Evolutionary conservation across 2,888 invertebrate genomes (phyloP).

Genomic region (Ennomos erosarius): DNA sequence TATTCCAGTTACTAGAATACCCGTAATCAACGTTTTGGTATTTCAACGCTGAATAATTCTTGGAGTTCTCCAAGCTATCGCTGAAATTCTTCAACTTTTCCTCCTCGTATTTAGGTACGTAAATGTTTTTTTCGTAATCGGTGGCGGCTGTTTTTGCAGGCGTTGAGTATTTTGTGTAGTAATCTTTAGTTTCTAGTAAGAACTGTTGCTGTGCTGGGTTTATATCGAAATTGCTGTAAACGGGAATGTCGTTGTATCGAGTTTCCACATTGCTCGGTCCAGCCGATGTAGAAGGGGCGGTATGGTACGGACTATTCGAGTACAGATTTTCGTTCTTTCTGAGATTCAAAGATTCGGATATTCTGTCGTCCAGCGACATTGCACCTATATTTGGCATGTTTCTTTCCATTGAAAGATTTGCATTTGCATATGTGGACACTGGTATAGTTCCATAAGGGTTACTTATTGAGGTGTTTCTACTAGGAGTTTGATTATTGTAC

Average conservation of each 20-base stretch:
- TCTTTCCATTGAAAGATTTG: slow-evolving; percentile 58
- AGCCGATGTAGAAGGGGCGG: slow-evolving; percentile 51
- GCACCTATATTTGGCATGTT: slow-evolving; percentile 52
- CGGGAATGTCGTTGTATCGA: slow-evolving; percentile 65
- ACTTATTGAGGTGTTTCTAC: slow-evolving; percentile 49
- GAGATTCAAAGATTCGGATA: slow-evolving; percentile 79
- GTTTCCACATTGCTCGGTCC: slow-evolving; percentile 42
- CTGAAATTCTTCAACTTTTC: slow-evolving; percentile 74
- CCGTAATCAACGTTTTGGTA: slow-evolving; percentile 71
- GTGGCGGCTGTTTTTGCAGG: slow-evolving; percentile 57
- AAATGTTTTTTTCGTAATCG: slow-evolving; percentile 77
- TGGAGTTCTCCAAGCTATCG: slow-evolving; percentile 71
- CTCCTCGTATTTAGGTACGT: slow-evolving; percentile 71
- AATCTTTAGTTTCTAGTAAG: slow-evolving; percentile 74
- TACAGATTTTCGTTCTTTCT: slow-evolving; percentile 73
- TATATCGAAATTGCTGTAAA: slow-evolving; percentile 69
- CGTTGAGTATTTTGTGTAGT: slow-evolving; percentile 74
- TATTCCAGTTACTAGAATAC: slow-evolving; percentile 52
- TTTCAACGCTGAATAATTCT: slow-evolving; percentile 75
- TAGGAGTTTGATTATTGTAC: slow-evolving; percentile 61
- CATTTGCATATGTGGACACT: slow-evolving; percentile 51
- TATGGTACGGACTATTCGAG: slow-evolving; percentile 55
- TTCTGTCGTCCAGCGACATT: slow-evolving; percentile 79
- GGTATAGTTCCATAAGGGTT: slow-evolving; percentile 52
- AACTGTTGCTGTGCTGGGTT: slow-evolving; percentile 69